Base-by-base conservation (phyloP, 2,888 invertebrate genomes). In the Salpingus planirostris region DNA sequence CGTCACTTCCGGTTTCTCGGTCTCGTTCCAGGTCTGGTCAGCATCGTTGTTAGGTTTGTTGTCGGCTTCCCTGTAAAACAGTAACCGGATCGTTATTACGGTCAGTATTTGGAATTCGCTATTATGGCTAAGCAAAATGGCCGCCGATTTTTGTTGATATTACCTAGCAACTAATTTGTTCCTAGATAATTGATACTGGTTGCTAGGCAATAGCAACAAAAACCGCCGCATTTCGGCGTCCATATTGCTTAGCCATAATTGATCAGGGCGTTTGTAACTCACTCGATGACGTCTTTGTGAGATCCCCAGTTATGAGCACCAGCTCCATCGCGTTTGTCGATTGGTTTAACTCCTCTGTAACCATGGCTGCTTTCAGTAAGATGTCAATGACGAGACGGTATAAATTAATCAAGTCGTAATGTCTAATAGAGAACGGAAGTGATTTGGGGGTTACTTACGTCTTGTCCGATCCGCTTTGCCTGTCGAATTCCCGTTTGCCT, bases 251-350 rank as follows among this genome's bases (percentile, higher is more conserved):
- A n/a, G n/a, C n/a, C n/a, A n/a, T n/a, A n/a, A n/a, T n/a, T n/a
- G n/a, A n/a, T n/a, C n/a, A n/a, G 18, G 18, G 18, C 18, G 18
- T 6, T 18, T 8, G 18, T 18, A 24, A 58, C 75, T 73, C 68
- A 77, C 73, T 83, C 89, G 54, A 91, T 78, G 52, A 91, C 88
- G 64, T 93, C 92, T 68, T 87, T 87, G 54, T 87, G 77, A 45
- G 86, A 87, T 52, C 93, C 93, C 93, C 95, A 95, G 71, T 95
- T 95, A 66, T 90, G 89, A 47, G 91, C 82, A 46, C 93, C 95
- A 64, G 80, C 86, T 51, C 93, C 95, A 55, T 95, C 92, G 48
- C 88, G 83, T 69, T 95, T 95, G 65, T 93, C 93, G 52, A 89
- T 77, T 43, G 91, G 78, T 68, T 93, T 93, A 44, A 93, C 81